Percentiles rank a stretch among this genome's conserved stretches.
Evolutionary conservation across 2,888 invertebrate genomes (phyloP).

Genomic region (Lymantria dispar): DNA sequence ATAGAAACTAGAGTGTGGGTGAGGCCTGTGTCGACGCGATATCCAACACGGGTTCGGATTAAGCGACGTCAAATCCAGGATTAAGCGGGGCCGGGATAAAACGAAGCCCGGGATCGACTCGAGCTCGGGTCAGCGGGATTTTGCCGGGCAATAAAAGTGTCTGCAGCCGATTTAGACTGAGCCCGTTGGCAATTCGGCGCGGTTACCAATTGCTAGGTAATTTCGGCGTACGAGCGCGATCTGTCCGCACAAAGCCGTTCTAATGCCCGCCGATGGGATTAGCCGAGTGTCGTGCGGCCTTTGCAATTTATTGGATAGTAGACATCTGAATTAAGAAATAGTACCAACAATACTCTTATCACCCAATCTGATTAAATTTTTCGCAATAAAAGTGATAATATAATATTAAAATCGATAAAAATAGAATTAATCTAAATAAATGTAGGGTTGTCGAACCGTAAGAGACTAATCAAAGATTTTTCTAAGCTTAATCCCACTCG

Average conservation of each 20-base stretch:
- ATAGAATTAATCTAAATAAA: conserved; percentile 6
- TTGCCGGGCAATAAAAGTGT: conserved; percentile 82
- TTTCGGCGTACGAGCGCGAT: conserved; percentile 77
- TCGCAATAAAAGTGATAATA: not conserved
- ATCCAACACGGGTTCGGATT: conserved; percentile 86
- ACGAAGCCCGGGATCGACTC: conserved; percentile 67
- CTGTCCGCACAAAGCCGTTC: conserved; percentile 79
- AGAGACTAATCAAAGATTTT: conserved; percentile 72
- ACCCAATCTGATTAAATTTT: conserved; percentile 4
- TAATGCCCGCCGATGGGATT: conserved; percentile 80
- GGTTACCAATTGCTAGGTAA: conserved; percentile 81
- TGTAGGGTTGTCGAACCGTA: conserved; percentile 24
- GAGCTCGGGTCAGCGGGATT: conserved; percentile 78
- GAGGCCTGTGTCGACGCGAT: conserved; percentile 83
- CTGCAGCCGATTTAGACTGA: conserved; percentile 82
- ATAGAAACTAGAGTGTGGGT: conserved; percentile 62
- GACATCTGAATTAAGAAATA: conserved; percentile 55
- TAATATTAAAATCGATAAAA: not conserved
- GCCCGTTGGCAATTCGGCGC: conserved; percentile 75
- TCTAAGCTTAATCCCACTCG: conserved; percentile 68
- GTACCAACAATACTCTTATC: conserved; percentile 25
- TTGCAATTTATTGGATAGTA: conserved; percentile 74
- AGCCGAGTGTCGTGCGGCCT: conserved; percentile 72
- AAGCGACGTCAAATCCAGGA: conserved; percentile 83
- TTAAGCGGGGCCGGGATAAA: conserved; percentile 77